phyloP scores from a whole-genome alignment of 2,113 vertebrate species.

The Hucho hucho region DNA sequence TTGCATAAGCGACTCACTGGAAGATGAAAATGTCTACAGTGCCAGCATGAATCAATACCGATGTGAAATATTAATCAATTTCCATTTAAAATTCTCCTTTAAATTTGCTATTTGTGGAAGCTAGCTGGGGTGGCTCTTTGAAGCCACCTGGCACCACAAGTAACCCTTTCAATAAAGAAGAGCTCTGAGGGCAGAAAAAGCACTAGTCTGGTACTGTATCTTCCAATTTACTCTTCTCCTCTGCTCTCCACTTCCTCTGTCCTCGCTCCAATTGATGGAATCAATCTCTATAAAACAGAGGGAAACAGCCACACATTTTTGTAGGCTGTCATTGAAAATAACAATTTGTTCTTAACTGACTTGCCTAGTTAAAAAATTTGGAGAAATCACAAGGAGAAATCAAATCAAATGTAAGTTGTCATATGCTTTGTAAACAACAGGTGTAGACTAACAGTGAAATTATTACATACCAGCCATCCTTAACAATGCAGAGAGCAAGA shows the following conservation, averaged over 20 bases:
- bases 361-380: too few species aligned
- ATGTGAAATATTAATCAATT: constrained; percentile 78
- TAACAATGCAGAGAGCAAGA: too few species aligned
- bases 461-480: too few species aligned
- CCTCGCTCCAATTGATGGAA: neutral
- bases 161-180: constrained; percentile 58
- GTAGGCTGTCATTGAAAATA: too few species aligned
- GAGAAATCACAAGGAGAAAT: too few species aligned
- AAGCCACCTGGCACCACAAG: constrained; percentile 56
- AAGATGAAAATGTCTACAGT: constrained; percentile 55
- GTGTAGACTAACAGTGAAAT: too few species aligned
- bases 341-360: too few species aligned
- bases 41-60: constrained; percentile 63
- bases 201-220: too few species aligned
- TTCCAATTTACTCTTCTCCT: constrained; percentile 15
- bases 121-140: constrained; percentile 63
- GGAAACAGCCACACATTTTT: too few species aligned
- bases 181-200: constrained; percentile 21
- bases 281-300: neutral
- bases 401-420: too few species aligned
- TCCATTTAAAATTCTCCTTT: constrained; percentile 78
- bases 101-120: constrained; percentile 70
- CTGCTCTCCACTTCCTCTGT: neutral
- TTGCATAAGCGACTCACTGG: constrained; percentile 24
- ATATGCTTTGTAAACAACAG: too few species aligned